A percentile compares a stretch with the other conserved stretches of the same genome.
Evolutionary conservation across 2,888 invertebrate genomes (phyloP).

Genomic region (Metopia argyrocephala): DNA sequence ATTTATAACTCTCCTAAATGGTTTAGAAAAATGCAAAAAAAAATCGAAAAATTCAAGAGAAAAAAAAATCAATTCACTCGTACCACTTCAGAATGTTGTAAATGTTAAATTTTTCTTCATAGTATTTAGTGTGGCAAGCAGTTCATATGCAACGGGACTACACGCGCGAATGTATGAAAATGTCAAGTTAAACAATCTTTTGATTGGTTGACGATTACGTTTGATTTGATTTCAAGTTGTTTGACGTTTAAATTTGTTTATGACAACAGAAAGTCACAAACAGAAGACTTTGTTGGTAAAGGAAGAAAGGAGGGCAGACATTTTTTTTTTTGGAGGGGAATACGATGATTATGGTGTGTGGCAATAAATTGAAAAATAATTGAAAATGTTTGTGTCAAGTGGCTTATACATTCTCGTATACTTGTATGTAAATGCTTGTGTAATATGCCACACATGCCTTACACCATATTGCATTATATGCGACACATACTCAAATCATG

Average conservation of each 20-base stretch:
- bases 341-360: neutral
- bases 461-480: slow-evolving; percentile 15
- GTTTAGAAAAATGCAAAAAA: neutral
- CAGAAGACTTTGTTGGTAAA: neutral
- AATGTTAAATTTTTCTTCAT: slow-evolving; percentile 38
- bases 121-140: neutral
- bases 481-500: slow-evolving; percentile 27
- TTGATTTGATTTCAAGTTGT: slow-evolving; percentile 62
- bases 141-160: neutral
- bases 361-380: slow-evolving; percentile 76
- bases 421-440: slow-evolving; percentile 25
- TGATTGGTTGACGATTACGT: slow-evolving; percentile 65
- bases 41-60: neutral
- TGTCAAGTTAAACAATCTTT: slow-evolving; percentile 55
- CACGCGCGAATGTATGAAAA: neutral
- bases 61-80: neutral
- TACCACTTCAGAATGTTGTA: slow-evolving; percentile 36
- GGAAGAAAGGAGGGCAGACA: neutral
- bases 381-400: slow-evolving; percentile 77
- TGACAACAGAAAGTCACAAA: slow-evolving; percentile 55
- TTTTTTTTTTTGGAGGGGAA: neutral
- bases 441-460: slow-evolving; percentile 26
- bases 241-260: slow-evolving; percentile 54
- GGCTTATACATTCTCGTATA: slow-evolving; percentile 60
- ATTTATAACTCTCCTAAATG: slow-evolving; percentile 54